A percentile compares a stretch with the other conserved stretches of the same genome.
Conservation (phyloP, 1,140 invertebrate genomes). For the Neuroterus valhalla region DNA sequence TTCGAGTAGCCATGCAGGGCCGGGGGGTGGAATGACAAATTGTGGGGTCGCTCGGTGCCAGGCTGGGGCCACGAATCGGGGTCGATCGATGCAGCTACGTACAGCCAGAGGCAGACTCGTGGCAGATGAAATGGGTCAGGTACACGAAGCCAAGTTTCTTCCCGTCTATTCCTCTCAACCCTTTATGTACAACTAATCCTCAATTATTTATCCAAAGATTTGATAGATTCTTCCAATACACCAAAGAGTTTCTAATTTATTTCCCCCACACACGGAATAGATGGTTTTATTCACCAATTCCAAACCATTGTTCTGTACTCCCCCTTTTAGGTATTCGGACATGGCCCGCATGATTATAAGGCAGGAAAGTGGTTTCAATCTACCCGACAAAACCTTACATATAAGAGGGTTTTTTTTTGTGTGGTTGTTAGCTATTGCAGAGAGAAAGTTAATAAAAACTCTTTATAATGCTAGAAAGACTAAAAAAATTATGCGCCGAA, state of each 20-base stretch:
- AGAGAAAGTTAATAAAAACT: not conserved
- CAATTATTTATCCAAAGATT: not conserved
- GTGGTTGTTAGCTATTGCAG: not conserved
- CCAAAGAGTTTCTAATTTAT: not conserved
- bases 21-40: slow-evolving; percentile 61
- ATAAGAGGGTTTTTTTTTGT: not conserved
- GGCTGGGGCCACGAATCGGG: slow-evolving; percentile 70
- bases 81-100: slow-evolving; percentile 74
- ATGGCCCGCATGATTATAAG: not conserved
- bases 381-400: not conserved
- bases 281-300: too few relatives aligned
- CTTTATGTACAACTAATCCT: not conserved
- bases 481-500: slow-evolving; percentile 8
- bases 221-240: not conserved
- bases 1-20: slow-evolving; percentile 34
- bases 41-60: slow-evolving; percentile 69
- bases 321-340: not conserved
- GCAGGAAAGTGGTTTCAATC: not conserved
- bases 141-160: slow-evolving; percentile 61
- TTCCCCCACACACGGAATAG: too few relatives aligned
- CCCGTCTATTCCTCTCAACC: slow-evolving; percentile 48
- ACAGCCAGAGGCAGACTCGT: slow-evolving; percentile 57
- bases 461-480: slow-evolving; percentile 9
- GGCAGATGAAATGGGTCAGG: slow-evolving; percentile 68
- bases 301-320: not conserved